Percentiles rank a stretch among this genome's conserved stretches.
phyloP scores from a whole-genome alignment of 2,888 invertebrate species.

The Phorcus lineatus region DNA sequence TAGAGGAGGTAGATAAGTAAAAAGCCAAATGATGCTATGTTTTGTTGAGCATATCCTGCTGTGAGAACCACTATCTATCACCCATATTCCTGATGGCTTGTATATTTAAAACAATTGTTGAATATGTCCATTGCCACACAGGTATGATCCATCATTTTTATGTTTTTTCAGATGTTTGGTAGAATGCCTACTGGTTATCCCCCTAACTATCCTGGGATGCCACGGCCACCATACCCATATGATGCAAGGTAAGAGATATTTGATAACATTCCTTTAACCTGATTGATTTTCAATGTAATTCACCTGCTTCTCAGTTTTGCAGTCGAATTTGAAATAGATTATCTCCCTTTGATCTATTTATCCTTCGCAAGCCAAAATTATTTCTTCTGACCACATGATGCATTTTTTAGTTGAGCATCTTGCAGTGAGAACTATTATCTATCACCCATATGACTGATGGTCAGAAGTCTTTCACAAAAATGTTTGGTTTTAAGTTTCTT shows the following conservation, averaged over 20 bases:
- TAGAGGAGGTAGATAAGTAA: too few species aligned
- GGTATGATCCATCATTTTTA: slow-evolving; percentile 12
- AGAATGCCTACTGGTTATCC: slow-evolving; percentile 73
- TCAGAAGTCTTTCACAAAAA: background rate
- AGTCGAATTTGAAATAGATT: too few species aligned
- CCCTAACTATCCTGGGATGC: slow-evolving; percentile 73
- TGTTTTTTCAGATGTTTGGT: slow-evolving; percentile 72
- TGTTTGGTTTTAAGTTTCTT: too few species aligned
- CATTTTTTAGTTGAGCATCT: background rate
- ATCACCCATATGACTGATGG: slow-evolving; percentile 12
- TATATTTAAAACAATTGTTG: too few species aligned
- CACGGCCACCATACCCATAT: slow-evolving; percentile 70
- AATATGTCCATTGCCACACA: too few species aligned
- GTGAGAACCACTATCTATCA: background rate
- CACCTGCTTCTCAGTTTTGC: too few species aligned
- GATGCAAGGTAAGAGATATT: slow-evolving; percentile 61
- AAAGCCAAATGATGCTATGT: background rate
- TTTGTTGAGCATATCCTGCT: background rate
- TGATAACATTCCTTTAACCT: too few species aligned
- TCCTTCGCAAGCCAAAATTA: too few species aligned
- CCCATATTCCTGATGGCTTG: slow-evolving; percentile 21
- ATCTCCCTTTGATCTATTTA: too few species aligned
- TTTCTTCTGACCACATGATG: background rate
- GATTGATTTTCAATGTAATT: too few species aligned
- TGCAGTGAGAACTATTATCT: background rate